A percentile compares a stretch with the other conserved stretches of the same genome.
Conservation (phyloP, 2,113 vertebrate species). For the Xiphophorus hellerii region DNA sequence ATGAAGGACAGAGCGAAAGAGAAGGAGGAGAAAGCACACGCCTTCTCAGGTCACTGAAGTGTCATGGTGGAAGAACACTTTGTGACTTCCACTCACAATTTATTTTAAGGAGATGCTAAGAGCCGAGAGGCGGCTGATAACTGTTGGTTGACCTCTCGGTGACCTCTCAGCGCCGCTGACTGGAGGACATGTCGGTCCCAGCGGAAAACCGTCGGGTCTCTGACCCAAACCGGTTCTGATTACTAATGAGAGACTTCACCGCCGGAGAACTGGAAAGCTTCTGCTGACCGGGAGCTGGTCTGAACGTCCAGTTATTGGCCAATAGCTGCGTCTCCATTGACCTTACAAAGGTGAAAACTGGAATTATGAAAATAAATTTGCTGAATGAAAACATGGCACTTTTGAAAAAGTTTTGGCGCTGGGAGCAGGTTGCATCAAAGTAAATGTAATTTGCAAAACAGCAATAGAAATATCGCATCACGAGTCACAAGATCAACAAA, state of each 20-base stretch:
- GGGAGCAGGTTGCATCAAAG: no score
- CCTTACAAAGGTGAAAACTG: no score
- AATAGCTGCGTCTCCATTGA: conserved; percentile 9
- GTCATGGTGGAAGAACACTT: conserved; percentile 59
- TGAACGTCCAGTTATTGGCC: conserved; percentile 42
- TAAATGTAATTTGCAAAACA: no score
- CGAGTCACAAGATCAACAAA: no score
- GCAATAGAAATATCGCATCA: no score
- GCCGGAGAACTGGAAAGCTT: conserved; percentile 32
- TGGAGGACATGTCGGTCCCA: conserved; percentile 69
- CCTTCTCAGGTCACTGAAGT: conserved; percentile 57
- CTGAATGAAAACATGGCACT: no score
- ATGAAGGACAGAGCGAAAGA: background rate
- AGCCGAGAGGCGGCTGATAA: conserved; percentile 65
- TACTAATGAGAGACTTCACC: conserved; percentile 70
- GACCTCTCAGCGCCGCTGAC: conserved; percentile 52
- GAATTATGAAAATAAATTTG: no score
- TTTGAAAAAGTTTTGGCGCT: no score
- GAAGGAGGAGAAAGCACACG: conserved; percentile 13
- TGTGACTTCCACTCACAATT: conserved; percentile 66
- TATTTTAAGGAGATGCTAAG: conserved; percentile 74
- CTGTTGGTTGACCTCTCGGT: conserved; percentile 67
- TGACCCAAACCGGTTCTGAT: conserved; percentile 62
- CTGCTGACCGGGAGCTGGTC: conserved; percentile 24
- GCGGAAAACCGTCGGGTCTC: conserved; percentile 64